Base-by-base conservation (phyloP, 2,113 vertebrate genomes). In the Egretta garzetta region DNA sequence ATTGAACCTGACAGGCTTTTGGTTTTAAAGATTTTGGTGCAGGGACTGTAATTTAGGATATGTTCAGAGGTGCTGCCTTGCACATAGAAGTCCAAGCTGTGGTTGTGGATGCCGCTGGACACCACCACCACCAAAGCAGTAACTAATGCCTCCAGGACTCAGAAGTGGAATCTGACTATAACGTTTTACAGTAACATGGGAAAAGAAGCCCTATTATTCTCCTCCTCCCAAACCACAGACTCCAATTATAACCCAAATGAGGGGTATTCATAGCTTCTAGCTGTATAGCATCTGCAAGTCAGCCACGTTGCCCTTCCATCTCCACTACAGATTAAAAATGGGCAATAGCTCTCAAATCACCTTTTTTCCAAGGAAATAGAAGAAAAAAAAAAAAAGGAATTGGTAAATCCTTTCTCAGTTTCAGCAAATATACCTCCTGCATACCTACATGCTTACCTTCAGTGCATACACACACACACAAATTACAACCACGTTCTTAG, bases 141-240 rank as follows among this genome's bases (percentile, higher is more conserved):
- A 12, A 71, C 23, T 58, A 55, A 67, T 43, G 33, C 49, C n/a
- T 59, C 37, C 55, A 58, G 41, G 47, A 68, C 49, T 76, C 60
- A 5, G 47, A 41, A 67, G n/a, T 70, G 8, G 37, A 79, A 79
- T 50, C 30, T 23, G 8, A 73, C 58, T 26, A 30, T 23, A 59
- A 86, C 4, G 20, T 60, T 80, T 67, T 62, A 71, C 60, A 77
- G 41, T 37, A 88, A 41, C 23, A 30, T 33, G 22, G 39, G 14
- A 52, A 94, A 94, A 83, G 7, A 56, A 80, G 52, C 75, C 86
- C 60, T 47, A 80, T 87, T 76, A 80, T 87, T 76, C 66, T 80
- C 28, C 20, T 82, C 43, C 58, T 85, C 19, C 17, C 26, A 67
- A 84, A 80, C 52, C 67, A 80, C 22, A 82, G 11, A 67, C 26